These are phyloP conservation scores for Melanargia galathea DNA, from an alignment of 2,888 invertebrate species.

Conservation along the genomic window DNA sequence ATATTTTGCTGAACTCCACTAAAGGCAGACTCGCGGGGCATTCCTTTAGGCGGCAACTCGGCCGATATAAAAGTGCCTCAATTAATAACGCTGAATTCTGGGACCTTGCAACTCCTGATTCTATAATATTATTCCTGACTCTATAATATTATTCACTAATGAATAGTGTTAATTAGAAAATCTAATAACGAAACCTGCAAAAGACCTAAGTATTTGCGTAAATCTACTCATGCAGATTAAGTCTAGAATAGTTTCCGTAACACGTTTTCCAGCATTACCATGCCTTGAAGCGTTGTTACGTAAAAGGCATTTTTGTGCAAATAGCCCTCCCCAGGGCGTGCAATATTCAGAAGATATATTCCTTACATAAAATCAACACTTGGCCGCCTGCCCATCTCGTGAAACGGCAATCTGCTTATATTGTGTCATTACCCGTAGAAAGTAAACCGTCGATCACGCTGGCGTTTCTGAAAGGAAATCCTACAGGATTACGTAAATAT, in stretches of 20 bases:
- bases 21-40: no score
- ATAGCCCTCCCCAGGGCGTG: conserved; percentile 22
- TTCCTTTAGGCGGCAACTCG: no score
- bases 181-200: not conserved
- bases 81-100: no score
- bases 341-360: conserved; percentile 33
- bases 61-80: no score
- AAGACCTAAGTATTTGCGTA: conserved; percentile 12
- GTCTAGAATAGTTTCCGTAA: conserved; percentile 27
- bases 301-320: conserved; percentile 27
- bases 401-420: conserved; percentile 45
- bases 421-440: conserved; percentile 33
- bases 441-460: conserved; percentile 27
- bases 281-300: conserved; percentile 20
- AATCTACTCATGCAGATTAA: conserved; percentile 28
- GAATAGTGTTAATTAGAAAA: not conserved
- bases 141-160: no score
- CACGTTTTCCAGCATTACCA: conserved; percentile 19
- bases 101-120: no score
- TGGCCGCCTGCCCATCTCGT: conserved; percentile 55
- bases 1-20: no score
- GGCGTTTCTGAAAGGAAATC: conserved; percentile 1
- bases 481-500: not conserved
- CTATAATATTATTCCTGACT: no score
- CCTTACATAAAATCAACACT: conserved; percentile 50